A percentile compares a stretch with the other conserved stretches of the same genome.
phyloP scores from a whole-genome alignment of 2,113 vertebrate species.

The Regulus satrapa region DNA sequence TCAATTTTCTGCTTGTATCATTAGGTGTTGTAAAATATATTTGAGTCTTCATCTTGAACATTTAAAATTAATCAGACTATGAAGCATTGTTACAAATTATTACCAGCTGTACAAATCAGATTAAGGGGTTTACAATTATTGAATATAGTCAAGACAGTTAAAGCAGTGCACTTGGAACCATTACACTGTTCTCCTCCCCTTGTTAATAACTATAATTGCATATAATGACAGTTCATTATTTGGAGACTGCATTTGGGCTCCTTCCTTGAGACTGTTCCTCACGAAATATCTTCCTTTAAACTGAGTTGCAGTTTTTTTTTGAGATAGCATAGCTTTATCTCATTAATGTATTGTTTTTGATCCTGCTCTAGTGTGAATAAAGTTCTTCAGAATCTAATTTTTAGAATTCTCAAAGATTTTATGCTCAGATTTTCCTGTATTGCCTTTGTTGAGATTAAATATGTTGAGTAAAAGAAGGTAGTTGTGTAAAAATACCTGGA shows the following conservation, averaged over 20 bases:
- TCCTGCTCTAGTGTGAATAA: not conserved
- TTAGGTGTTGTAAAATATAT: not conserved
- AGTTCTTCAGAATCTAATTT: not conserved
- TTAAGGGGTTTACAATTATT: not conserved
- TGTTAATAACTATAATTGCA: not conserved
- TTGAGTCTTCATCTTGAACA: not conserved
- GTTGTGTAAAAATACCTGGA: not conserved
- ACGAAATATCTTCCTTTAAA: not conserved
- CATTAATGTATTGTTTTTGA: not conserved
- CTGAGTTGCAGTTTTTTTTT: not conserved
- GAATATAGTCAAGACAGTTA: not conserved
- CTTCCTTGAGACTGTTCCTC: not conserved
- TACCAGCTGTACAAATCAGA: not conserved
- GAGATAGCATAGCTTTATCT: not conserved
- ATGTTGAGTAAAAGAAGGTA: not conserved
- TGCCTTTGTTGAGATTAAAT: not conserved
- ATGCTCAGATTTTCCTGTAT: not conserved
- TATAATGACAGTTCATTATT: not conserved
- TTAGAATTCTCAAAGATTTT: not conserved
- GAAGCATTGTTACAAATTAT: not conserved
- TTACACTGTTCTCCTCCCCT: not conserved
- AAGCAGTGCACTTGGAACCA: not conserved
- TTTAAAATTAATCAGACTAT: not conserved
- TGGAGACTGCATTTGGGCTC: not conserved
- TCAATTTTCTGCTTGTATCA: not conserved